Evolutionary conservation across 2,113 vertebrate genomes (phyloP).

Genomic region (Mellivora capensis): DNA sequence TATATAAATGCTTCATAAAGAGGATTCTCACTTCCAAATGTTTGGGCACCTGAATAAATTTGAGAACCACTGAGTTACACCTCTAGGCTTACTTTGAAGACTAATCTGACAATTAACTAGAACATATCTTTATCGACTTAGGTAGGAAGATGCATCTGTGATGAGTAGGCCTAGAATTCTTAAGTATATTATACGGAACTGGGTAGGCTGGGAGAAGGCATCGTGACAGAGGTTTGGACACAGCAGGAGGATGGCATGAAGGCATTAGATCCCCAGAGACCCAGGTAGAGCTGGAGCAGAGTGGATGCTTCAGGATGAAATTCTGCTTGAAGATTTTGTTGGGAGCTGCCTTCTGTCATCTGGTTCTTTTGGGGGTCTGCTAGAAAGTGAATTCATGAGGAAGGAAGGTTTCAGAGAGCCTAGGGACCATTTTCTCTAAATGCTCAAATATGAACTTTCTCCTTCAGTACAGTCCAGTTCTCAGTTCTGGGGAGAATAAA

Average conservation of each 20-base stretch:
- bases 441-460: not conserved
- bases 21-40: not conserved
- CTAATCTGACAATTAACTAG: not conserved
- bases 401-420: not conserved
- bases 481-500: not conserved
- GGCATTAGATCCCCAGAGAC: not conserved
- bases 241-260: not conserved
- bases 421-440: not conserved
- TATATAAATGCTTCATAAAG: conserved; percentile 21
- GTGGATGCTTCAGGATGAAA: not conserved
- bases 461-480: not conserved
- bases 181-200: not conserved
- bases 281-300: not conserved
- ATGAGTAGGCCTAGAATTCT: not conserved
- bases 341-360: not conserved
- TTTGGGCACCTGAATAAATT: not conserved
- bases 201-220: not conserved
- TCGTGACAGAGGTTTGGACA: not conserved
- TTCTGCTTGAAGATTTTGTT: not conserved
- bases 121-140: not conserved
- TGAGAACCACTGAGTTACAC: not conserved
- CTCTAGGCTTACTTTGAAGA: not conserved
- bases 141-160: not conserved
- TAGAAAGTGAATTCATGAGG: not conserved
- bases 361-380: not conserved